phyloP scores from a whole-genome alignment of 2,797 vertebrate genomes.

The Pseudocheirus occidentalis region DNA sequence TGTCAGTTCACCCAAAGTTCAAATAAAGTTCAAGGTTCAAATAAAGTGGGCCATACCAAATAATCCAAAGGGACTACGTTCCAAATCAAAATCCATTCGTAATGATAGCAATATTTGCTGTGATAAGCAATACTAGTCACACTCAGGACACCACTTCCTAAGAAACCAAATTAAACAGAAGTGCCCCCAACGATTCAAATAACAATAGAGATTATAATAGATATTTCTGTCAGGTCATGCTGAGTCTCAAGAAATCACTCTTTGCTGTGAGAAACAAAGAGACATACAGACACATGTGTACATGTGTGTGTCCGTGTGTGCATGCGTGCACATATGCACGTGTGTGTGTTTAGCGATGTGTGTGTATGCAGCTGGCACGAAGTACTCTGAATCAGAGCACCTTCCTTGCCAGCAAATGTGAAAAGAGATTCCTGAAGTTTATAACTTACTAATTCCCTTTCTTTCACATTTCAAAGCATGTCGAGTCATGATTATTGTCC shows the following conservation, averaged over 20 bases:
- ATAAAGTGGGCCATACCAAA: conserved; percentile 30
- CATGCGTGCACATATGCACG: no score
- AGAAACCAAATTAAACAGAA: conserved; percentile 43
- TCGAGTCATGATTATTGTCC: not conserved
- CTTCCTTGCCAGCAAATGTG: not conserved
- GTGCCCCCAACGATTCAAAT: not conserved
- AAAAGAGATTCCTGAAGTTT: not conserved
- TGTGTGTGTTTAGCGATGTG: not conserved
- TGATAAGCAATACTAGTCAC: not conserved
- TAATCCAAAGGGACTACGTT: conserved; percentile 26
- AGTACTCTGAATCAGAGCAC: not conserved
- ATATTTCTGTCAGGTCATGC: not conserved
- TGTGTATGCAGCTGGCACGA: not conserved
- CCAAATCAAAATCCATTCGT: conserved; percentile 17
- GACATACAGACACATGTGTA: no score
- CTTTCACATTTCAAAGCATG: not conserved
- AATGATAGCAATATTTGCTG: not conserved
- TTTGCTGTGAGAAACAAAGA: not conserved
- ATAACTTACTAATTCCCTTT: not conserved
- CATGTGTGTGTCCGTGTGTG: no score
- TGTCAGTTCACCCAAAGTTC: not conserved
- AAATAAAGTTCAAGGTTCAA: conserved; percentile 3
- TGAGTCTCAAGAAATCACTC: not conserved
- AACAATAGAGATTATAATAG: not conserved
- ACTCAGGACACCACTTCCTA: conserved; percentile 36